Percentiles rank a stretch among this genome's conserved stretches.
phyloP scores from a whole-genome alignment of 1,140 invertebrate genomes.

The Calycopis cecrops region DNA sequence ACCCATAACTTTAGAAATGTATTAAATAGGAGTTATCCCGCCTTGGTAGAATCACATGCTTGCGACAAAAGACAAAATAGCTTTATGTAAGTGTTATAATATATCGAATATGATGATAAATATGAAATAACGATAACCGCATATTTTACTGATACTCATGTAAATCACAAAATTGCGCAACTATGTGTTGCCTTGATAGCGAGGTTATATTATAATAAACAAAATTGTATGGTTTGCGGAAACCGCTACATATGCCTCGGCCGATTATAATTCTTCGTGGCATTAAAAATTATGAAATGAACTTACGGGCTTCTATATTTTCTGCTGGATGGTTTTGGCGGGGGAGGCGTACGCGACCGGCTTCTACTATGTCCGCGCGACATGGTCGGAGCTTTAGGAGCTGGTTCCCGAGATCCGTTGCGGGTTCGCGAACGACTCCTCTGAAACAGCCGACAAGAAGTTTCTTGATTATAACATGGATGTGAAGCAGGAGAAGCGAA shows the following conservation, averaged over 20 bases:
- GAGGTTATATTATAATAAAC: constrained; percentile 44
- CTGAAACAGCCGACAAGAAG: constrained; percentile 40
- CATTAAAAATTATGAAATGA: constrained; percentile 5
- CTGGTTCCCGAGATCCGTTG: constrained; percentile 66
- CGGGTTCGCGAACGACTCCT: constrained; percentile 69
- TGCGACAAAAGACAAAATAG: no score
- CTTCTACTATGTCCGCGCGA: constrained; percentile 68
- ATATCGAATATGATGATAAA: background rate
- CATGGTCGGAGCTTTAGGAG: constrained; percentile 55
- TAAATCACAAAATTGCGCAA: constrained; percentile 44
- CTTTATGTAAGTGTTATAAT: no score
- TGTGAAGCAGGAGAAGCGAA: constrained; percentile 37
- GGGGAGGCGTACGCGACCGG: constrained; percentile 67
- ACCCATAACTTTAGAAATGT: no score
- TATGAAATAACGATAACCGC: constrained; percentile 19
- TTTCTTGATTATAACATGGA: constrained; percentile 7
- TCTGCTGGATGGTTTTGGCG: constrained; percentile 59
- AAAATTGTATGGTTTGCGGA: constrained; percentile 12
- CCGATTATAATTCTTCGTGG: background rate
- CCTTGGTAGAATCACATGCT: no score
- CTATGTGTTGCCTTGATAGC: constrained; percentile 43
- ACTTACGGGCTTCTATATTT: constrained; percentile 69
- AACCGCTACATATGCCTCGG: background rate
- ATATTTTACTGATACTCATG: constrained; percentile 12
- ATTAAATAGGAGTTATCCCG: no score